Base-by-base conservation (phyloP, 2,797 vertebrate species). In the Paedocypris micromegethes region DNA sequence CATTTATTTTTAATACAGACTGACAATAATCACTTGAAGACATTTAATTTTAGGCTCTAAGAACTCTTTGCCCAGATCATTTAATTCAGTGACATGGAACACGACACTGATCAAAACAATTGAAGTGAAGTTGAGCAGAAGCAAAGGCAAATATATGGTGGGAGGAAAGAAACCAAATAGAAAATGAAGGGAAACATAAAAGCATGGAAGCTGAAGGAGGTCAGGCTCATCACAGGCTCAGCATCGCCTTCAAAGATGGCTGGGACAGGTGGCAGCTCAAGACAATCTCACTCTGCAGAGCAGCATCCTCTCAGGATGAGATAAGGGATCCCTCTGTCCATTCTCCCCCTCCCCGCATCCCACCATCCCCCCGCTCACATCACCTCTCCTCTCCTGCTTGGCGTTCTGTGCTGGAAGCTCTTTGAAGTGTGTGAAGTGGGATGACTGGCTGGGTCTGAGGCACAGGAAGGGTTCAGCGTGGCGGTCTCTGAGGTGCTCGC, bases 181-280 rank as follows among this genome's bases (percentile, higher is more conserved):
- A 93, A 94, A 95, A 96, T 92, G 91, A 95, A 96, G 92, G 94
- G 92, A 94, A 93, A 94, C 94, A 94, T 95, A 88, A 97, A 97
- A 95, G 93, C 92, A 89, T 91, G 89, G 83, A 86, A 95, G 91
- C 93, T 92, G 88, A 88, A 94, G 93, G 93, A 95, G 94, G 95
- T 96, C 95, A 98, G 92, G 89, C 88, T 91, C 92, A 95, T 97
- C 95, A 95, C 90, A 93, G 92, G 90, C 92, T 97, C 93, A 94
- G 90, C 80, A 70, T 93, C 92, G 91, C 91, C 92, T 97, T 97
- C 94, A 97, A 96, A 97, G 94, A 95, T 94, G 92, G 88, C 90
- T 91, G 94, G 93, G 94, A 96, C 95, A 98, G 94, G 93, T 98
- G 94, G 93, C 93, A 94, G 94, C 94, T 93, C 91, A 87, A 94